These are phyloP conservation scores for Ptiloglossa arizonensis DNA, from an alignment of 1,140 invertebrate genomes.

Conservation along the genomic window DNA sequence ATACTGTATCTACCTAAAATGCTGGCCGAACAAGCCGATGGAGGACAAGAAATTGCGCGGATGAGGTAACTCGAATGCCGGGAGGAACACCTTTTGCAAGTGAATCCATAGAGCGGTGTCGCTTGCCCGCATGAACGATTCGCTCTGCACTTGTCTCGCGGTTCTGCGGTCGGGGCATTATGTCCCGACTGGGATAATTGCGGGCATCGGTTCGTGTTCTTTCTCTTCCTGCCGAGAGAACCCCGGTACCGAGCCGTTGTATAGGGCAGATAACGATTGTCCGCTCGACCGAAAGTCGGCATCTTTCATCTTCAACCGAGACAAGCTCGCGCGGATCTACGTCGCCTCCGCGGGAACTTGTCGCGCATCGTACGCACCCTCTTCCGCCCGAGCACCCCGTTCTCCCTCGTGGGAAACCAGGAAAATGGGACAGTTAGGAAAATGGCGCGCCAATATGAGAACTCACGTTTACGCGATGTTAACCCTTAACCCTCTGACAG, in stretches of 20 bases:
- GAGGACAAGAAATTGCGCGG: constrained; percentile 37
- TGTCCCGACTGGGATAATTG: constrained; percentile 50
- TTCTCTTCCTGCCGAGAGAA: constrained; percentile 43
- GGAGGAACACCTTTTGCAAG: constrained; percentile 42
- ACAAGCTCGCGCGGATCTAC: constrained; percentile 20
- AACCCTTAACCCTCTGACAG: no score
- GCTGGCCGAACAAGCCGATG: not conserved
- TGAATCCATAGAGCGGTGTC: constrained; percentile 27
- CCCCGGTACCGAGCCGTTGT: constrained; percentile 33
- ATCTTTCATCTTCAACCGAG: constrained; percentile 51
- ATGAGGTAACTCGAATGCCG: constrained; percentile 60
- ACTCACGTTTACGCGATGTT: not conserved
- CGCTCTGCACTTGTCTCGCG: constrained; percentile 55
- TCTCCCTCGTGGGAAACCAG: not conserved
- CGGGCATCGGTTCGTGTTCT: constrained; percentile 32
- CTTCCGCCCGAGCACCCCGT: not conserved
- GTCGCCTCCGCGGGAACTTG: constrained; percentile 18
- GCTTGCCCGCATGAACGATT: constrained; percentile 35
- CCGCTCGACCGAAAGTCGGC: constrained; percentile 48
- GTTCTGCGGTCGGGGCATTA: constrained; percentile 46
- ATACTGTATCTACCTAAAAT: not conserved
- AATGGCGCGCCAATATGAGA: not conserved
- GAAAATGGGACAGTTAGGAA: not conserved
- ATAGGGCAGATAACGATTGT: constrained; percentile 73
- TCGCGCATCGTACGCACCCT: constrained; percentile 5